These are phyloP conservation scores for Leucophora obtusa DNA, from an alignment of 2,888 invertebrate species.

Conservation along the genomic window DNA sequence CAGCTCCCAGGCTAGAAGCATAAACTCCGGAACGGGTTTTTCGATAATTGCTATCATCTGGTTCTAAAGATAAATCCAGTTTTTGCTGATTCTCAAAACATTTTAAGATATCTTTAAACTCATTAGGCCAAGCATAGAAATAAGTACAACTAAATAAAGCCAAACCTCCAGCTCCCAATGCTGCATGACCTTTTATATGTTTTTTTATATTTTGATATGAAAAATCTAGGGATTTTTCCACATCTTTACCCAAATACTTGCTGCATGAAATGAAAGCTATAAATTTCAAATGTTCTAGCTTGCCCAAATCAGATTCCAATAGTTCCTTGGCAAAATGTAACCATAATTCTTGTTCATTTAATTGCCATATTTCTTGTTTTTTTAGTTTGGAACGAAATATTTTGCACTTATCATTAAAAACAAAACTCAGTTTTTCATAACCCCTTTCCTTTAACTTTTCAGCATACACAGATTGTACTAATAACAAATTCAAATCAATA, in stretches of 20 bases:
- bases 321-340: slow-evolving; percentile 89
- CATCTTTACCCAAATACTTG: slow-evolving; percentile 84
- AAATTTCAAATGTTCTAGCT: slow-evolving; percentile 84
- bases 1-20: slow-evolving; percentile 93
- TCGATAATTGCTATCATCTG: slow-evolving; percentile 95
- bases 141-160: slow-evolving; percentile 94
- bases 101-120: slow-evolving; percentile 83
- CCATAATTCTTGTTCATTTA: slow-evolving; percentile 91
- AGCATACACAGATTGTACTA: slow-evolving; percentile 91
- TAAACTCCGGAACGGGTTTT: slow-evolving; percentile 92
- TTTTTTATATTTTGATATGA: slow-evolving; percentile 85
- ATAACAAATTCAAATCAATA: slow-evolving; percentile 86
- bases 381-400: slow-evolving; percentile 86
- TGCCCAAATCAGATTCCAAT: slow-evolving; percentile 81
- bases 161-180: slow-evolving; percentile 93
- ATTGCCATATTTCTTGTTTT: slow-evolving; percentile 84
- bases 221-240: slow-evolving; percentile 81
- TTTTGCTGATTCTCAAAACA: slow-evolving; percentile 79
- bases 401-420: slow-evolving; percentile 86
- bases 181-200: slow-evolving; percentile 89
- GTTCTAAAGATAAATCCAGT: slow-evolving; percentile 85
- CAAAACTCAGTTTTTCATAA: slow-evolving; percentile 85
- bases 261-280: slow-evolving; percentile 94
- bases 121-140: slow-evolving; percentile 92
- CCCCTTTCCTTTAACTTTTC: slow-evolving; percentile 91